Evolutionary conservation across 2,113 vertebrate genomes (phyloP).

Genomic region (Odontesthes bonariensis): DNA sequence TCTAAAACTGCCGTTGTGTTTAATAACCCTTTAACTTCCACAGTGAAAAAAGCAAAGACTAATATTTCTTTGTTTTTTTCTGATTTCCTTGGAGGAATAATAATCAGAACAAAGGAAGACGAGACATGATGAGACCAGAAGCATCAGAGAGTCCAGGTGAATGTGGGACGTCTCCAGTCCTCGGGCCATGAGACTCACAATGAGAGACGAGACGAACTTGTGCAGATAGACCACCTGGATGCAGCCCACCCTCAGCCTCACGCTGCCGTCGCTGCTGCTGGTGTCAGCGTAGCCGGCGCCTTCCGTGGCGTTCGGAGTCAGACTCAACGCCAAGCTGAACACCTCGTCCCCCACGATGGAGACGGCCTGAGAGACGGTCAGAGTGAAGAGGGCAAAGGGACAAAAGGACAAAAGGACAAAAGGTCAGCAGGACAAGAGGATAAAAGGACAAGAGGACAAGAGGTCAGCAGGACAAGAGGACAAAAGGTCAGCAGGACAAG

Average conservation of each 20-base stretch:
- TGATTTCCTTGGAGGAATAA: too few species aligned
- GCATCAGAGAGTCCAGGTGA: too few species aligned
- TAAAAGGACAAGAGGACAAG: neutral
- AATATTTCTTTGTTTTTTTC: too few species aligned
- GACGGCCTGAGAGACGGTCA: slow-evolving; percentile 84
- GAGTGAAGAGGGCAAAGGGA: neutral
- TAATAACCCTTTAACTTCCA: too few species aligned
- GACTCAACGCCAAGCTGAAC: slow-evolving; percentile 90
- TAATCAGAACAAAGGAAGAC: too few species aligned
- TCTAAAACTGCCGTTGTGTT: too few species aligned
- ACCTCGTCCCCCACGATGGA: slow-evolving; percentile 97
- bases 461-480: neutral
- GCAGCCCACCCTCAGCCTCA: slow-evolving; percentile 93
- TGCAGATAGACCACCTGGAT: slow-evolving; percentile 95
- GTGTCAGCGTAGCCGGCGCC: slow-evolving; percentile 88
- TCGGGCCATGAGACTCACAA: slow-evolving; percentile 84
- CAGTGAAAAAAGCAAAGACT: too few species aligned
- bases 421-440: neutral
- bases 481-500: neutral
- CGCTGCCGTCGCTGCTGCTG: slow-evolving; percentile 88
- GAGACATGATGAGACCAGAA: too few species aligned
- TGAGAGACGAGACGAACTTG: slow-evolving; percentile 92
- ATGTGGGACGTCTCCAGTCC: too few species aligned
- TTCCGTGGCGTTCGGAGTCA: slow-evolving; percentile 91
- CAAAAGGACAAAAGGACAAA: neutral